These are phyloP conservation scores for Tetropium fuscum DNA, from an alignment of 2,888 invertebrate species.

Conservation along the genomic window DNA sequence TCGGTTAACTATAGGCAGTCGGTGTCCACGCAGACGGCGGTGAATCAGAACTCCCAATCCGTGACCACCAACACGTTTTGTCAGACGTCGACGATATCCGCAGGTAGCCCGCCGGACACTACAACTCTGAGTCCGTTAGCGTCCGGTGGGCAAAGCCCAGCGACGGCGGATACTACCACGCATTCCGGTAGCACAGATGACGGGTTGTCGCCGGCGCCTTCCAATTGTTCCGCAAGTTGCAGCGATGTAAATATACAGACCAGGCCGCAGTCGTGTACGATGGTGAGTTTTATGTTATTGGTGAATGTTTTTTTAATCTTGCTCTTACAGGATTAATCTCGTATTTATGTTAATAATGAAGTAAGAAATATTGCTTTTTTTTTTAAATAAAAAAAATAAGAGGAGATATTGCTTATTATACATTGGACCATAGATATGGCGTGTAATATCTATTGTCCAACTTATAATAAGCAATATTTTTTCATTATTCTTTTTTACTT, in stretches of 20 bases:
- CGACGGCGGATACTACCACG: constrained; percentile 65
- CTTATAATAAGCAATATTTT: no score
- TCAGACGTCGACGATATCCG: constrained; percentile 63
- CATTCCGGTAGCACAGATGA: constrained; percentile 65
- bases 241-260: constrained; percentile 55
- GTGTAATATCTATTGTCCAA: no score
- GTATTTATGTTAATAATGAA: no score
- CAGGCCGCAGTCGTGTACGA: constrained; percentile 62
- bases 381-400: no score
- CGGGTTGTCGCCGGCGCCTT: constrained; percentile 64
- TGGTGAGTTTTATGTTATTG: constrained; percentile 55
- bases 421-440: no score
- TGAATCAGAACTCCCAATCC: constrained; percentile 67
- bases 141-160: constrained; percentile 66
- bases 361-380: no score
- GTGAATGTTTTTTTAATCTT: background rate
- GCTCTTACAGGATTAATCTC: no score
- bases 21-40: constrained; percentile 81
- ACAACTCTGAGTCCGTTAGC: constrained; percentile 86
- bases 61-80: constrained; percentile 65
- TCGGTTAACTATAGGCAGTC: constrained; percentile 70
- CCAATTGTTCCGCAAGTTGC: constrained; percentile 61
- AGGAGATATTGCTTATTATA: no score
- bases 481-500: no score
- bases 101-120: constrained; percentile 83